Evolutionary conservation across 2,888 invertebrate species (phyloP).

Genomic region (Miltochrista miniata): DNA sequence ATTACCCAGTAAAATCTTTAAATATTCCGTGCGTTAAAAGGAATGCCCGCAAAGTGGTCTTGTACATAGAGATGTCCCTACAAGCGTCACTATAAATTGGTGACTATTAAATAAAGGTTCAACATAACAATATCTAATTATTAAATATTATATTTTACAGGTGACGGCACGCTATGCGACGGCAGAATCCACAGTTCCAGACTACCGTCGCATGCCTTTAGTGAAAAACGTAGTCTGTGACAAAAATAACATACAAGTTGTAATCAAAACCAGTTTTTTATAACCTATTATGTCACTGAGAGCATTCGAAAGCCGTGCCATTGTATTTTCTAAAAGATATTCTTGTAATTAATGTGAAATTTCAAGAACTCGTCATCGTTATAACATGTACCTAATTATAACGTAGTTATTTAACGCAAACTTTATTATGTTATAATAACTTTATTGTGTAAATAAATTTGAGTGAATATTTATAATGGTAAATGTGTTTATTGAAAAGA

Average conservation of each 20-base stretch:
- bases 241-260: slow-evolving; percentile 13
- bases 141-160: slow-evolving; percentile 45
- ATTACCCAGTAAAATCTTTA: too few species aligned
- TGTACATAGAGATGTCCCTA: too few species aligned
- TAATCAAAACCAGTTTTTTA: background rate
- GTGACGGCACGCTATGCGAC: slow-evolving; percentile 76
- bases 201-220: slow-evolving; percentile 77
- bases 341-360: too few species aligned
- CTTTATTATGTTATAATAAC: slow-evolving; percentile 16
- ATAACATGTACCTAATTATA: too few species aligned
- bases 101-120: background rate
- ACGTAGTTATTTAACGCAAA: background rate
- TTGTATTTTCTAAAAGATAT: too few species aligned
- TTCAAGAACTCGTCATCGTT: too few species aligned
- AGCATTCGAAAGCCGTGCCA: too few species aligned
- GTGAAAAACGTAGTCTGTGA: slow-evolving; percentile 21
- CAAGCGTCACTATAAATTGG: too few species aligned
- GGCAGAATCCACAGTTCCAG: slow-evolving; percentile 73
- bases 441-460: slow-evolving; percentile 25
- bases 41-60: too few species aligned
- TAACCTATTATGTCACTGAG: background rate
- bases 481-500: slow-evolving; percentile 57
- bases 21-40: too few species aligned
- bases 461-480: slow-evolving; percentile 34
- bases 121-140: too few species aligned